Evolutionary conservation across 2,113 vertebrate species (phyloP).

Genomic region (Pygoscelis antarcticus): DNA sequence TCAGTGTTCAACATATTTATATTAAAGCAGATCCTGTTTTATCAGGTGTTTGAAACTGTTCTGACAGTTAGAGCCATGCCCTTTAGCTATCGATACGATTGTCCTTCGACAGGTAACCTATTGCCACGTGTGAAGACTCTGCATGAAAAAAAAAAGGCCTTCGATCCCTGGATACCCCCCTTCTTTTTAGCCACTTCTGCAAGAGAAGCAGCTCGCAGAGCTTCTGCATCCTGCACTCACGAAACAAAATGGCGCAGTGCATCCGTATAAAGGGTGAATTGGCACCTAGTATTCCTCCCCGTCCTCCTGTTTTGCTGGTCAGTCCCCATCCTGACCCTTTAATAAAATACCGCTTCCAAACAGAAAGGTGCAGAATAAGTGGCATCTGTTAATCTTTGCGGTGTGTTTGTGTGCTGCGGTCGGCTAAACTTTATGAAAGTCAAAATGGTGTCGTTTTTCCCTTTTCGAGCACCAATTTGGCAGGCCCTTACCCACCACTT

Average conservation of each 20-base stretch:
- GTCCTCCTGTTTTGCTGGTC: not conserved
- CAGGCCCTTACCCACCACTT: not conserved
- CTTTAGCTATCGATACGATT: not conserved
- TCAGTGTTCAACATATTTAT: not conserved
- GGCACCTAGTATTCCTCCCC: not conserved
- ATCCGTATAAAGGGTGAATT: not conserved
- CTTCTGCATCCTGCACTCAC: not conserved
- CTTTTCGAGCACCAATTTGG: not conserved
- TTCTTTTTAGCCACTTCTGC: not conserved
- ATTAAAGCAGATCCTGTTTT: constrained; percentile 2
- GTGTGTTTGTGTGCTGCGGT: not conserved
- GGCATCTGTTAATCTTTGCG: not conserved
- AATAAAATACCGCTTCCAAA: not conserved
- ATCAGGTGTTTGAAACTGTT: not conserved
- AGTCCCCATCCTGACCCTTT: not conserved
- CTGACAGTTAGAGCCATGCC: not conserved
- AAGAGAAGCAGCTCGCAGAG: not conserved
- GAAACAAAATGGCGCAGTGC: not conserved
- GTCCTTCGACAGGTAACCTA: not conserved
- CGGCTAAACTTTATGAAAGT: not conserved
- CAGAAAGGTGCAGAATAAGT: not conserved
- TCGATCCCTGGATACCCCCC: not conserved
- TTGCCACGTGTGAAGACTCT: not conserved
- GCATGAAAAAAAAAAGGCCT: not conserved
- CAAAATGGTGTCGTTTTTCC: not conserved